These are phyloP conservation scores for Hyles euphorbiae DNA, from an alignment of 1,140 invertebrate genomes.

Conservation along the genomic window DNA sequence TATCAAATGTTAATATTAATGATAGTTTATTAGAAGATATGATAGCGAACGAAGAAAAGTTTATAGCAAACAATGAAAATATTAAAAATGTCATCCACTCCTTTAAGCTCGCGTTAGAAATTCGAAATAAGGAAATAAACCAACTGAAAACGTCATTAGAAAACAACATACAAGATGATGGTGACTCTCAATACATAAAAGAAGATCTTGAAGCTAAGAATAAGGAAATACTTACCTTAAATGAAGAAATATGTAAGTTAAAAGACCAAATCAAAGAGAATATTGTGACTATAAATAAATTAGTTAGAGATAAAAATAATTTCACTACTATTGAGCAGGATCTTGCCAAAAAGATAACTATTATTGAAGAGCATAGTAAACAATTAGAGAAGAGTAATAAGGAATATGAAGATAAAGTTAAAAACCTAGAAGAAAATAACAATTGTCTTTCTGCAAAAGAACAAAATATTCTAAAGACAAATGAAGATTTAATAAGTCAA, in stretches of 20 bases:
- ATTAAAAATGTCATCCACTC: conserved; percentile 51
- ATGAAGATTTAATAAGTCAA: conserved; percentile 26
- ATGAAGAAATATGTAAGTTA: conserved; percentile 27
- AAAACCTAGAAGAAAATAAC: conserved; percentile 29
- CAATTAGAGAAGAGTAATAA: conserved; percentile 27
- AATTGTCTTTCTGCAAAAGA: conserved; percentile 25
- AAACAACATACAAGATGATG: conserved; percentile 12
- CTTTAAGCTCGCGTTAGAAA: conserved; percentile 39
- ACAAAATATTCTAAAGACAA: conserved; percentile 15
- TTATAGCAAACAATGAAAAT: conserved; percentile 62
- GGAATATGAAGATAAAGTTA: conserved; percentile 17
- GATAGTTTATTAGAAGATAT: conserved; percentile 40
- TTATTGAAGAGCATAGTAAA: conserved; percentile 17
- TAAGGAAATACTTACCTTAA: conserved; percentile 26
- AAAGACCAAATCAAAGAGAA: conserved; percentile 29
- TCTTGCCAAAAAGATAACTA: conserved; percentile 18
- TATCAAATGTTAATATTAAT: conserved; percentile 22
- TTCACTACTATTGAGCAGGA: conserved; percentile 20
- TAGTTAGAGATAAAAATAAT: conserved; percentile 24
- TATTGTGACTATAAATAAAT: conserved; percentile 20
- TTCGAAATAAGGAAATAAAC: conserved; percentile 41
- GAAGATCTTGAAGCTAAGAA: conserved; percentile 31
- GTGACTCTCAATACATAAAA: conserved; percentile 11
- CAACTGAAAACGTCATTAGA: conserved; percentile 31
- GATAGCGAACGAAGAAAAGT: conserved; percentile 49